Evolutionary conservation across 2,888 invertebrate species (phyloP).

Genomic region (Sinohyriopsis cumingii): DNA sequence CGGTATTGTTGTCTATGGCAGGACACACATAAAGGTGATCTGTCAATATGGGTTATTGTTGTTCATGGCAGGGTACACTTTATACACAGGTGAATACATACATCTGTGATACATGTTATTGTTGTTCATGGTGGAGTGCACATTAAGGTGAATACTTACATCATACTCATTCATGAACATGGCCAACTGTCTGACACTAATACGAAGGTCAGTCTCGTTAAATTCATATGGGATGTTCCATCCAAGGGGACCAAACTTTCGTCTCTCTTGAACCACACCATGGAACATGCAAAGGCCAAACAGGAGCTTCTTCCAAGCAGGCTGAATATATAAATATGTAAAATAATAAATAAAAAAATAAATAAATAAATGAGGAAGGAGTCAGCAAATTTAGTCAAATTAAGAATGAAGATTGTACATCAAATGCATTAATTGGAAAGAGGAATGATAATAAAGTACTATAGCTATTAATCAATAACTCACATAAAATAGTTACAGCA

Average conservation of each 20-base stretch:
- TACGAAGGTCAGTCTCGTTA: slow-evolving; percentile 74
- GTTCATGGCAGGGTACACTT: too few species aligned
- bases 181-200: slow-evolving; percentile 72
- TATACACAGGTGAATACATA: slow-evolving; percentile 38
- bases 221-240: slow-evolving; percentile 75
- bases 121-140: too few species aligned
- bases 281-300: slow-evolving; percentile 75
- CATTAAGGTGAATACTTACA: slow-evolving; percentile 52
- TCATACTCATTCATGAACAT: slow-evolving; percentile 74
- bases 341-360: background rate
- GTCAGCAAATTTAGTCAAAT: too few species aligned
- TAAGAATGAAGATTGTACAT: too few species aligned
- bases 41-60: too few species aligned
- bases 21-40: too few species aligned
- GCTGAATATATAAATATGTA: slow-evolving; percentile 46
- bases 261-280: slow-evolving; percentile 73
- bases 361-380: too few species aligned
- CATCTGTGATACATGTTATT: slow-evolving; percentile 47
- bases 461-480: too few species aligned
- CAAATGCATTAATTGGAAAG: too few species aligned
- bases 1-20: too few species aligned
- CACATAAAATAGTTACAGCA: too few species aligned
- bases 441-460: too few species aligned
- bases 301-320: slow-evolving; percentile 72
- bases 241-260: slow-evolving; percentile 74